Evolutionary conservation across 2,113 vertebrate genomes (phyloP).

Genomic region (Cettia cetti): DNA sequence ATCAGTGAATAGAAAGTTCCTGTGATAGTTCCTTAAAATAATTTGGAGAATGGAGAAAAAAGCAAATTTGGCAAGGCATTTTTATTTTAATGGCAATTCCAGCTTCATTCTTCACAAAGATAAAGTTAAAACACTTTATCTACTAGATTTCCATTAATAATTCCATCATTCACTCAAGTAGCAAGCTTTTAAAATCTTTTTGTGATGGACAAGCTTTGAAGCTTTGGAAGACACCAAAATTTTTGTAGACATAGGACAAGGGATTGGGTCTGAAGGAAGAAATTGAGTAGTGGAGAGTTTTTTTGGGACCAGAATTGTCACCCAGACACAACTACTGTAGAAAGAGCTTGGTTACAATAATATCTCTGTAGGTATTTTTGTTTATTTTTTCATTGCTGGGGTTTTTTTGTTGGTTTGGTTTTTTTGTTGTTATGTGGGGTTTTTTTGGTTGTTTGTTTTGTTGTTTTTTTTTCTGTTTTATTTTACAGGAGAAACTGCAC

Average conservation of each 20-base stretch:
- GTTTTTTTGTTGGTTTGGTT: too few species aligned
- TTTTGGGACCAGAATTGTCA: not conserved
- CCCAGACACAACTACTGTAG: not conserved
- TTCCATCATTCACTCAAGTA: not conserved
- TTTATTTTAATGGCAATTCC: not conserved
- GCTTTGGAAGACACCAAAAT: not conserved
- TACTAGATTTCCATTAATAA: not conserved
- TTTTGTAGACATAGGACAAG: not conserved
- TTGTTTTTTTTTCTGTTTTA: accelerated
- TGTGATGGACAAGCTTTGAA: not conserved
- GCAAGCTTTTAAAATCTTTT: not conserved
- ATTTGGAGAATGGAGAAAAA: not conserved
- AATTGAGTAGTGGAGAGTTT: not conserved
- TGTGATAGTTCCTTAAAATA: not conserved
- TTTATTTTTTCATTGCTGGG: too few species aligned
- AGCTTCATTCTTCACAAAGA: not conserved
- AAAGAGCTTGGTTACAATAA: not conserved
- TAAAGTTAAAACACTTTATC: not conserved
- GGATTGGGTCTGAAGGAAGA: not conserved
- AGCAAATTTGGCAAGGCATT: not conserved
- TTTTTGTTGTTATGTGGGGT: not conserved
- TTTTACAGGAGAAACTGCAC: not conserved
- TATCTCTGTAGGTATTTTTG: accelerated
- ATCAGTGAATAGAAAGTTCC: not conserved
- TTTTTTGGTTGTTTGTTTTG: too few species aligned